Evolutionary conservation across 2,797 vertebrate genomes (phyloP).

Genomic region (Artibeus lituratus): DNA sequence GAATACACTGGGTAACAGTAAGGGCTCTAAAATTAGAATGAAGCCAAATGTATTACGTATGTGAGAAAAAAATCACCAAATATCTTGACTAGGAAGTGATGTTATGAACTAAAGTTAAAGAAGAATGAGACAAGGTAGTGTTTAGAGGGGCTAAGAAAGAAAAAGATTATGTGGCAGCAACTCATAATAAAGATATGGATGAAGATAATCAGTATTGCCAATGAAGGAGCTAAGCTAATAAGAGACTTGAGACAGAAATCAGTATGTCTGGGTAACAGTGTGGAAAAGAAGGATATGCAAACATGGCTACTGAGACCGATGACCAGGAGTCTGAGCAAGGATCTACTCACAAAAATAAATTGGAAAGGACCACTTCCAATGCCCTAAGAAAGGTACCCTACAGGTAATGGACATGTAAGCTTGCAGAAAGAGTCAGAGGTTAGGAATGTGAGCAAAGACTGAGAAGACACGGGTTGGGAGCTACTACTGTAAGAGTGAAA

Average conservation of each 20-base stretch:
- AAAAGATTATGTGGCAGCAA: not conserved
- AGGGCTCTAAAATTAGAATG: not conserved
- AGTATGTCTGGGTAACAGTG: not conserved
- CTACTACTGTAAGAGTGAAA: not conserved
- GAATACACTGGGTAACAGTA: not conserved
- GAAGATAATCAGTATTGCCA: not conserved
- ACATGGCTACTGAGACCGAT: fast-evolving
- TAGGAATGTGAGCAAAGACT: not conserved
- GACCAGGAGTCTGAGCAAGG: not conserved
- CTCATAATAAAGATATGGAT: not conserved
- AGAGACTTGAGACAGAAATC: not conserved
- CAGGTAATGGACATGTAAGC: not conserved
- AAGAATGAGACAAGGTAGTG: not conserved
- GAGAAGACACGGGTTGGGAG: not conserved
- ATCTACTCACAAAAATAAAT: not conserved
- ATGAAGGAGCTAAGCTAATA: not conserved
- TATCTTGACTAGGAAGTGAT: not conserved
- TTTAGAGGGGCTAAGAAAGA: not conserved
- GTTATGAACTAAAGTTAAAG: not conserved
- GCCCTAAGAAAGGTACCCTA: not conserved
- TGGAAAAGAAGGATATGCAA: not conserved
- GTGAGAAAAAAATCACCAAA: not conserved
- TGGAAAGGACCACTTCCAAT: not conserved
- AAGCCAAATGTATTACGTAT: not conserved
- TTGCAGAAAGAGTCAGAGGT: not conserved